A percentile compares a stretch with the other conserved stretches of the same genome.
Evolutionary conservation across 2,797 vertebrate species (phyloP).

Genomic region (Dryobates pubescens): DNA sequence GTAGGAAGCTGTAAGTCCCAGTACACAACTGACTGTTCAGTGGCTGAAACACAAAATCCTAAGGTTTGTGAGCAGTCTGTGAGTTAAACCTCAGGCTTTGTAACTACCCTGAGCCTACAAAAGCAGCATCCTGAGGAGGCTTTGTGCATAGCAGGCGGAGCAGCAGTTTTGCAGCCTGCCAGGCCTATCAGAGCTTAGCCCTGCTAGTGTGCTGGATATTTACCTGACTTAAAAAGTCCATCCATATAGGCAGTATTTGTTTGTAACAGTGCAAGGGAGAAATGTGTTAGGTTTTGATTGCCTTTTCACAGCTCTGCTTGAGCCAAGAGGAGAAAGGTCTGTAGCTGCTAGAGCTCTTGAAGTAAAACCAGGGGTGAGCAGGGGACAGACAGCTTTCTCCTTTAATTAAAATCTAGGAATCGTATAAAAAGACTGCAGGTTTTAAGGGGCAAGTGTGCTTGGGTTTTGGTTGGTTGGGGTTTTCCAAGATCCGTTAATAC

Average conservation of each 20-base stretch:
- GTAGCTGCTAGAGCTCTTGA: background rate
- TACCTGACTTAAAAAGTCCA: background rate
- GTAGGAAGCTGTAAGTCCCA: background rate
- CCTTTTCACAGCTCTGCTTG: too few species aligned
- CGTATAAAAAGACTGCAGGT: background rate
- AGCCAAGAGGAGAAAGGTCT: background rate
- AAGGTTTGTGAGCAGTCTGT: background rate
- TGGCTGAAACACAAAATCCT: background rate
- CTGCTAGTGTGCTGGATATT: background rate
- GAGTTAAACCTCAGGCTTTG: background rate
- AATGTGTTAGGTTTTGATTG: background rate
- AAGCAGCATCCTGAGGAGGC: background rate
- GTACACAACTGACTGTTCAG: background rate
- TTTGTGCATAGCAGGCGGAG: background rate
- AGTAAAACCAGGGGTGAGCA: background rate
- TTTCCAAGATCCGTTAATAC: background rate
- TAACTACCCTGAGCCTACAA: background rate
- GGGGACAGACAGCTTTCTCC: background rate
- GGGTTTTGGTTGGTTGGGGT: too few species aligned
- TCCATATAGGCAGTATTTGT: background rate
- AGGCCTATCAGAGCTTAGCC: background rate
- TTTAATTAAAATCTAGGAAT: background rate
- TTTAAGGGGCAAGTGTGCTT: background rate
- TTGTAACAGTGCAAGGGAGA: background rate
- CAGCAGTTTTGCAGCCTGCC: background rate